Percentiles rank a stretch among this genome's conserved stretches.
Conservation (phyloP, 2,797 vertebrate genomes). For the Luscinia luscinia region DNA sequence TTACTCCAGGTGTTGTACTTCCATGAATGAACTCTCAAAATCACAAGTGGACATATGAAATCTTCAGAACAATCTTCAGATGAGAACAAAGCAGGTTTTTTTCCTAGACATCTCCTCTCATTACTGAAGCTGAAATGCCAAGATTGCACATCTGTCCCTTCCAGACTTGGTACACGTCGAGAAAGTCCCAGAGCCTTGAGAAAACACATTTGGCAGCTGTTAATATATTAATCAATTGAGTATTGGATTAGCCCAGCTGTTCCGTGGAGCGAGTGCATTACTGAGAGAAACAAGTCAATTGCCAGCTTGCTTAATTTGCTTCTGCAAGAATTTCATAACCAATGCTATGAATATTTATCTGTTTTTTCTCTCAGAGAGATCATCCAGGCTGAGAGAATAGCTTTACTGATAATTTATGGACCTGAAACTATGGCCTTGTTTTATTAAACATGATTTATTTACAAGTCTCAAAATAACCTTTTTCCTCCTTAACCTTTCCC, state of each 20-base stretch:
- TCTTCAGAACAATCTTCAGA: not conserved
- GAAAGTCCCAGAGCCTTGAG: not conserved
- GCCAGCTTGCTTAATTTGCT: conserved; percentile 19
- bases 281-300: not conserved
- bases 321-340: conserved; percentile 38
- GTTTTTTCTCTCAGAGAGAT: not conserved
- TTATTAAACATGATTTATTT: not conserved
- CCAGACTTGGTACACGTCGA: not conserved
- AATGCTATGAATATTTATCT: not conserved
- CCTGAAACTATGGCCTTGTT: not conserved
- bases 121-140: not conserved
- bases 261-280: conserved; percentile 1
- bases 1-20: not conserved
- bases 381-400: not conserved
- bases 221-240: conserved; percentile 29
- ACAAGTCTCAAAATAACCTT: not conserved
- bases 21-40: not conserved
- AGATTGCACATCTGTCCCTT: rapidly evolving
- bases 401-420: not conserved
- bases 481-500: not conserved
- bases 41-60: not conserved
- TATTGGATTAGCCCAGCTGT: not conserved
- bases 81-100: not conserved
- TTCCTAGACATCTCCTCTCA: not conserved
- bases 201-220: conserved; percentile 24